Percentiles rank a stretch among this genome's conserved stretches.
These are phyloP conservation scores for Novumbra hubbsi DNA, from an alignment of 2,797 vertebrate species.

Conservation along the genomic window DNA sequence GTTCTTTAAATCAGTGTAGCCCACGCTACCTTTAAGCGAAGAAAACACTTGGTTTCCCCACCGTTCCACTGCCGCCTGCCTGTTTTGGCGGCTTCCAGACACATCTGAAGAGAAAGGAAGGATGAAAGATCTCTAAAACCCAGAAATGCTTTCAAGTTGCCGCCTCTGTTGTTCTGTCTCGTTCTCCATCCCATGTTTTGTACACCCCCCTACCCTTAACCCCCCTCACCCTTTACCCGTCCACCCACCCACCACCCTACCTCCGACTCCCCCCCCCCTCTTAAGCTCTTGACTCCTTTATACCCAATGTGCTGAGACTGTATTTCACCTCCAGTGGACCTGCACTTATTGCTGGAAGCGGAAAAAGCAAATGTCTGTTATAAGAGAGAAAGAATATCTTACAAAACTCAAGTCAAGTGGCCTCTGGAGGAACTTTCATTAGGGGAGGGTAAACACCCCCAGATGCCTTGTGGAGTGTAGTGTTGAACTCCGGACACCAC, in stretches of 20 bases:
- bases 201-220: no score
- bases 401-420: conserved; percentile 53
- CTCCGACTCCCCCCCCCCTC: conserved; percentile 42
- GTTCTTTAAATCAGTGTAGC: not conserved
- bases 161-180: conserved; percentile 57
- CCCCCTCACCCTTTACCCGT: not conserved
- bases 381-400: conserved; percentile 32
- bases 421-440: conserved; percentile 61
- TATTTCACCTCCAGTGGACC: conserved; percentile 75
- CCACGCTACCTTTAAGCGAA: not conserved
- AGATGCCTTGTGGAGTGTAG: conserved; percentile 50
- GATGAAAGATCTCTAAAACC: conserved; percentile 62
- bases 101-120: conserved; percentile 14
- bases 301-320: conserved; percentile 70
- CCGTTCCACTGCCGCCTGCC: not conserved
- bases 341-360: conserved; percentile 60
- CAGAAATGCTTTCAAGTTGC: conserved; percentile 57
- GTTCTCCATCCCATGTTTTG: conserved; percentile 39
- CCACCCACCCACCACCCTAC: no score
- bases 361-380: conserved; percentile 53
- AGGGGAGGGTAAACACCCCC: conserved; percentile 44
- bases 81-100: not conserved
- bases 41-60: not conserved
- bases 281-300: conserved; percentile 75
- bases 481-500: conserved; percentile 48